Evolutionary conservation across 2,797 vertebrate genomes (phyloP).

Genomic region (Halcyon smyrnensis): DNA sequence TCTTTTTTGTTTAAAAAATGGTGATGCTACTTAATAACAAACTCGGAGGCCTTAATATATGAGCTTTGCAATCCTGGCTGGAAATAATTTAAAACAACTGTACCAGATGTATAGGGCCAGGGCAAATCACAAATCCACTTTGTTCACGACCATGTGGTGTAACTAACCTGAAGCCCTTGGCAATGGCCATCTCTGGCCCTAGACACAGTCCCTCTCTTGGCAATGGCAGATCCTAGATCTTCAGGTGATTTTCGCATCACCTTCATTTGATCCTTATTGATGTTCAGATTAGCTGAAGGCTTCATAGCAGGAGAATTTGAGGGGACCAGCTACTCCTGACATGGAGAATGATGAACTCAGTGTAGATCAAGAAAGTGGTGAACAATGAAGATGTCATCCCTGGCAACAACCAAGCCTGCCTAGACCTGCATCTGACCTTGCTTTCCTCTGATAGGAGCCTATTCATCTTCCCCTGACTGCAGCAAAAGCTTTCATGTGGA

Average conservation of each 20-base stretch:
- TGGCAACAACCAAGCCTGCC: neutral
- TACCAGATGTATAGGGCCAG: slow-evolving; percentile 16
- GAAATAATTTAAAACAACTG: slow-evolving; percentile 27
- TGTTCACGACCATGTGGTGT: neutral
- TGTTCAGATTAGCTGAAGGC: neutral
- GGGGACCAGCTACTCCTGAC: neutral
- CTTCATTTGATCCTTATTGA: neutral
- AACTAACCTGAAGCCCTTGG: neutral
- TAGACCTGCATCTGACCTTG: neutral
- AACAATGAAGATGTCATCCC: neutral
- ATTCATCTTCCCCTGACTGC: neutral
- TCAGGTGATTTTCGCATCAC: neutral
- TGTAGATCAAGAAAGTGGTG: neutral
- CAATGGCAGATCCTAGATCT: neutral
- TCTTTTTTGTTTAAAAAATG: slow-evolving; percentile 67
- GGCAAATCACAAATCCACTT: neutral
- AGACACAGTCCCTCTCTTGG: neutral
- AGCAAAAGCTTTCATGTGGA: neutral
- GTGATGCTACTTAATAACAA: slow-evolving; percentile 65
- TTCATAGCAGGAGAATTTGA: neutral
- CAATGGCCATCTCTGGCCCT: neutral
- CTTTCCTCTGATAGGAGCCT: neutral
- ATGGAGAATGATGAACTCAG: neutral
- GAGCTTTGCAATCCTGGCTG: neutral
- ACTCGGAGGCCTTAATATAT: slow-evolving; percentile 30